Percentiles rank a stretch among this genome's conserved stretches.
Conservation (phyloP, 1,140 invertebrate genomes). For the Scaptomyza graminum region DNA sequence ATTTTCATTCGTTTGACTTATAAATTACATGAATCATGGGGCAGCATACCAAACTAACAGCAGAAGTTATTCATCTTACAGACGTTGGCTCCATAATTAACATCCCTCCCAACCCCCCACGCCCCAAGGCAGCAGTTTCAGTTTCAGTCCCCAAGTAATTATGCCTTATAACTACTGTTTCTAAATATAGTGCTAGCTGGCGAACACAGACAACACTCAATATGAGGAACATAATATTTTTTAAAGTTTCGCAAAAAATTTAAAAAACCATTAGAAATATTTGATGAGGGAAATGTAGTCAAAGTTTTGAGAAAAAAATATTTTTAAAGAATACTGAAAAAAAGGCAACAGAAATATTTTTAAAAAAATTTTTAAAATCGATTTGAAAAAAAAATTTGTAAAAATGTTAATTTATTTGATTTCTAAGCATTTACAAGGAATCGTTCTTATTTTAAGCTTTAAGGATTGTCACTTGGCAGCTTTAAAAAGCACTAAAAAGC, state of each 20-base stretch:
- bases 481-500: too few relatives aligned
- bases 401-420: too few relatives aligned
- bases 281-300: too few relatives aligned
- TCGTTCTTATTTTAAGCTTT: too few relatives aligned
- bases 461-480: too few relatives aligned
- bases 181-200: constrained; percentile 41
- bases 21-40: constrained; percentile 46
- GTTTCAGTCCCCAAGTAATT: constrained; percentile 29
- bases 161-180: constrained; percentile 41
- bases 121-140: neutral
- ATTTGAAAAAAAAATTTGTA: too few relatives aligned
- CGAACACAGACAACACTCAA: constrained; percentile 14
- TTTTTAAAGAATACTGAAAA: too few relatives aligned
- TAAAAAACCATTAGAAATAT: too few relatives aligned
- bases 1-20: constrained; percentile 32
- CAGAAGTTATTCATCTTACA: constrained; percentile 5
- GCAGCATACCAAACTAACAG: constrained; percentile 42
- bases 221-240: neutral
- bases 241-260: neutral
- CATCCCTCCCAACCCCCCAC: constrained; percentile 7
- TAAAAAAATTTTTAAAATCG: too few relatives aligned
- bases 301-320: too few relatives aligned
- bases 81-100: constrained; percentile 41
- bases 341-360: too few relatives aligned
- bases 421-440: too few relatives aligned